Base-by-base conservation (phyloP, 2,888 invertebrate genomes). In the Hirudinaria manillensis region DNA sequence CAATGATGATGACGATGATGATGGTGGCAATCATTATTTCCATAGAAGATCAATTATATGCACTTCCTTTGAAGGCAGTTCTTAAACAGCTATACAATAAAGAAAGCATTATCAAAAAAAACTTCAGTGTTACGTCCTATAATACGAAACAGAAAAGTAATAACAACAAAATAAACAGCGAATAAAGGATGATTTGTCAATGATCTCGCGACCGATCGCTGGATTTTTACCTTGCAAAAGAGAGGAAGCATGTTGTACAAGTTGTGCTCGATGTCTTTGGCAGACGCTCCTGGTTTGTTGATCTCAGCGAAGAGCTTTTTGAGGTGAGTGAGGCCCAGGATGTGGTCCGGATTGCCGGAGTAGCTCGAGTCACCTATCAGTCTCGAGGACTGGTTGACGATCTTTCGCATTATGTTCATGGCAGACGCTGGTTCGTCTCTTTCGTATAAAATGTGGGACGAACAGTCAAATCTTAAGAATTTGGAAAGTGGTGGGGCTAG, bases 201-300 rank as follows among this genome's bases (percentile, higher is more conserved):
- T 7, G 16, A 3, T 10, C 45, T 45, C 45, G 16, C 13, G 16
- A 45, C 45, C 1, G 13, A 45, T 16, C 16, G 13, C 19, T n/a
- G 21, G 29, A 27, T 61, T 7, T 29, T 10, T 27, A 94, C 95
- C 90, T 96, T 97, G 88, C 95, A 96, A 87, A 98, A 98, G 56
- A 98, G 88, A 75, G 98, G 98, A 84, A 99, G 88, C 94, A 99
- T 95, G 85, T 94, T 94, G 87, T 96, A 96, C 21, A 98, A 88
- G 86, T 94, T 94, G 83, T 92, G 92, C 87, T 97, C 95, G 75
- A 83, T 83, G 29, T 84, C 83, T 74, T 82, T 82, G 76, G 83
- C 83, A 7, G 83, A 81, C 4, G 82, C 80, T 7, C 82, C 80
- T 56, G 94, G 93, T 86, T 96, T 94, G 53, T 92, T 91, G 83